Evolutionary conservation across 2,888 invertebrate genomes (phyloP), one percentile per base, ranked within the genome.

Genomic region (Autographa gamma): DNA sequence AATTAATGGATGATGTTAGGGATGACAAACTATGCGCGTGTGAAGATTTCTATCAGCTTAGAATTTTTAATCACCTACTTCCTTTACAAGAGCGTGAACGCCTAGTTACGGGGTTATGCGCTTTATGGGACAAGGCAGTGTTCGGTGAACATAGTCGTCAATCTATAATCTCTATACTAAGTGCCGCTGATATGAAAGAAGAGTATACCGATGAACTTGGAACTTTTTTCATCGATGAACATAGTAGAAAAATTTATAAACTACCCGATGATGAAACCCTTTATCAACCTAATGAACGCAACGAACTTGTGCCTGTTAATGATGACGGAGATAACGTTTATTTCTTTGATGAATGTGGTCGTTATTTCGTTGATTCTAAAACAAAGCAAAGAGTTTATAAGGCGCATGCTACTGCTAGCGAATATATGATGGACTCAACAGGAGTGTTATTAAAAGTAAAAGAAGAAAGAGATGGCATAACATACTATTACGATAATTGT

Each of bases 301-400:
- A 92, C 66, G 86, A 90, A 80, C 88, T 95, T 66, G 93, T 95
- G 6, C 91, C 92, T 38, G 60, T 95, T 32, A 75, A 88, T 71
- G 95, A 95, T 81, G 94, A 95, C 76, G 69, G 65, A 41, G 86
- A 90, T 8, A 91, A 93, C 69, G 71, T 95, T 71, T 95, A 92
- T 85, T 95, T 86, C 83, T 95, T 91, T 81, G 95, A 95, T 72
- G 93, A 93, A 77, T 95, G 95, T 81, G 95, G 95, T 8, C 90
- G 95, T 62, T 95, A 95, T 81, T 95, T 85, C 77, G 77, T 93
- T 34, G 92, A 95, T 63, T 52, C 77, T 8, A 89, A 87, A 71
- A 91, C 90, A 32, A 91, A 90, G 77, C 91, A 93, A 79, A 88
- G 93, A 78, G 84, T 94, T 59, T 95, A 95, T 72, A 95, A 94